phyloP scores from a whole-genome alignment of 2,797 vertebrate genomes.

The Poeciliopsis paucimaculata region DNA sequence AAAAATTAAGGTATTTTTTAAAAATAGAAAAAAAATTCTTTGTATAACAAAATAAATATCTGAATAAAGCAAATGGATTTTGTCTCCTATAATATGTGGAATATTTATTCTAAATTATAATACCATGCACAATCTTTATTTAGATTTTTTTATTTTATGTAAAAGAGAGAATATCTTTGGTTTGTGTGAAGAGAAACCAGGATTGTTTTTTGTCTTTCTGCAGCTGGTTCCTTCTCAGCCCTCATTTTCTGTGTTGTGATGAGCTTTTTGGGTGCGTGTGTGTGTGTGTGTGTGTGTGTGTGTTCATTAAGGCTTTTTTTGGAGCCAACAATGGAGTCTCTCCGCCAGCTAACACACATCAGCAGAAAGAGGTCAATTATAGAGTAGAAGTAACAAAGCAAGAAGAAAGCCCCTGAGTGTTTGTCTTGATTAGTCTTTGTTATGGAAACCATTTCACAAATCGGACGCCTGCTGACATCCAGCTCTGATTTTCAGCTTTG shows the following conservation, averaged over 20 bases:
- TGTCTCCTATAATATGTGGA: neutral
- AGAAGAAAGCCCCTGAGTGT: conserved; percentile 19
- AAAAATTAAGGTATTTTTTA: neutral
- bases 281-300: conserved; percentile 46
- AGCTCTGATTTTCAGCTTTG: conserved; percentile 15
- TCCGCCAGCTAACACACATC: conserved; percentile 58
- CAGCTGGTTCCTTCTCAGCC: conserved; percentile 56
- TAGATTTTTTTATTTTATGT: neutral
- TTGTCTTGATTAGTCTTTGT: conserved; percentile 58
- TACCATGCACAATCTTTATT: neutral
- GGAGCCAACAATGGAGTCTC: conserved; percentile 68
- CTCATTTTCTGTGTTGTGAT: neutral
- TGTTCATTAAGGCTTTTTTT: conserved; percentile 32
- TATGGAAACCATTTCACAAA: conserved; percentile 40
- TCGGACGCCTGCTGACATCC: conserved; percentile 15
- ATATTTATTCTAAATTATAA: neutral
- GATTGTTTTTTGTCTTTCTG: conserved; percentile 41
- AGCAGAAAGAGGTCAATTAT: conserved; percentile 65
- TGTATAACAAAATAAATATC: neutral
- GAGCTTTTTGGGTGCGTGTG: conserved; percentile 6
- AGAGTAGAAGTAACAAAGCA: conserved; percentile 21
- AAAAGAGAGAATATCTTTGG: neutral
- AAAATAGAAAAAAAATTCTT: neutral
- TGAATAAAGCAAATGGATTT: neutral
- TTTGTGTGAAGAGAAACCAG: conserved; percentile 13